Base-by-base conservation (phyloP, 2,888 invertebrate genomes). In the Drosophila neotestacea region DNA sequence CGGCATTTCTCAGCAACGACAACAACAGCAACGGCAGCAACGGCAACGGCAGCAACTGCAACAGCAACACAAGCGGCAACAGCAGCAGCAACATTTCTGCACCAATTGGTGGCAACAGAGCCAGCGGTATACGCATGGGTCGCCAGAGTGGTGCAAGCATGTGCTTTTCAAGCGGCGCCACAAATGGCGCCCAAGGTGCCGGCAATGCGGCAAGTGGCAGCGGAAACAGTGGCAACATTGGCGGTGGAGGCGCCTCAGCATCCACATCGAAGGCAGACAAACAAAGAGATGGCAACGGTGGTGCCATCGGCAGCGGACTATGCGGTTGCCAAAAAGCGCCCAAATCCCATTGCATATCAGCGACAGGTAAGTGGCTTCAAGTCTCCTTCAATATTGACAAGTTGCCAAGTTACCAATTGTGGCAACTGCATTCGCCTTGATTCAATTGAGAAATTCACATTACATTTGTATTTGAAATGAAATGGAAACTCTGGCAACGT, bases 281-380 rank as follows among this genome's bases (percentile, higher is more conserved):
- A 58, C 91, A 91, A 64, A 86, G 90, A 42, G 90, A 91, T 62
- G 87, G 89, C 50, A 82, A 83, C 48, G 70, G 72, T 10, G 41
- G 41, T 22, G 22, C 22, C 11, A 64, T 58, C 27, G 77, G 69
- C 11, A 75, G 71, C 46, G 90, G 90, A 39, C 78, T 93, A 52
- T 93, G 93, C 66, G 93, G 93, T 46, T 93, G 93, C 79, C 92
- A 92, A 48, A 87, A 90, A 70, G 92, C 92, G 32, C 93, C 93
- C 67, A 92, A 92, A 85, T 93, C 93, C 71, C 92, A 93, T 80
- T 93, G 93, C 89, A 91, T 93, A 85, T 93, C 93, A 75, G 92
- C 93, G 75, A 91, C 92, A 89, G 93, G 93, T 93, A 74, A 87
- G 91, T 85, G 34, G 4, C 30, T 47, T 27, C 39, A 30, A 47